Conservation (phyloP, 2,797 vertebrate genomes). For the Galagoides demidoff region DNA sequence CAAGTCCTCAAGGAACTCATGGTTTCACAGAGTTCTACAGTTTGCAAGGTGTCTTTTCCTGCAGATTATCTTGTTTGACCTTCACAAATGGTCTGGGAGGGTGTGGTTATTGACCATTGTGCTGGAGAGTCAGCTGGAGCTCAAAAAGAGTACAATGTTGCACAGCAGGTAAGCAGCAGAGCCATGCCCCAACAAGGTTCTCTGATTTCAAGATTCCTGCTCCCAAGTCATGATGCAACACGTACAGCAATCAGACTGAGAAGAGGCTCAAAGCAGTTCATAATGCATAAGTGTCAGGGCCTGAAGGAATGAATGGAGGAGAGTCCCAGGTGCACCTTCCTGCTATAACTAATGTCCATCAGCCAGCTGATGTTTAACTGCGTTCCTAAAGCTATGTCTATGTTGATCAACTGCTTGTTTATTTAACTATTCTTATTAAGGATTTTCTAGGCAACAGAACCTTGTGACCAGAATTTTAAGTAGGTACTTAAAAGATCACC, state of each 20-base stretch:
- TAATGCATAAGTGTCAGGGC: no score
- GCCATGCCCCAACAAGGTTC: neutral
- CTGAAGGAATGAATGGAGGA: neutral
- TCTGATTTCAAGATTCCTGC: neutral
- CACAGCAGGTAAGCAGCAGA: neutral
- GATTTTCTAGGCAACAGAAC: constrained; percentile 22
- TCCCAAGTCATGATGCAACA: neutral
- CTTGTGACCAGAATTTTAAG: constrained; percentile 38
- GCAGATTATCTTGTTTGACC: neutral
- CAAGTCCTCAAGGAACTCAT: neutral
- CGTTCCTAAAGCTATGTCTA: neutral
- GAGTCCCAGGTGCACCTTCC: neutral
- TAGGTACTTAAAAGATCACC: constrained; percentile 7
- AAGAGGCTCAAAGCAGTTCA: neutral
- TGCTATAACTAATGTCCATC: neutral
- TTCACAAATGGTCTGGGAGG: neutral
- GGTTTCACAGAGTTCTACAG: neutral
- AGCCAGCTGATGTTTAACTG: neutral
- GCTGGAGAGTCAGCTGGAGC: neutral
- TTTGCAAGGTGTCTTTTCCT: neutral
- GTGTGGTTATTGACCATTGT: neutral
- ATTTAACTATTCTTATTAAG: constrained; percentile 9
- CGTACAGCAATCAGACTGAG: neutral
- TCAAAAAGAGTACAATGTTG: neutral
- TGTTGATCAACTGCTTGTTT: neutral